Percentiles rank a stretch among this genome's conserved stretches.
Conservation (phyloP, 1,140 invertebrate genomes). For the Nasonia longicornis region DNA sequence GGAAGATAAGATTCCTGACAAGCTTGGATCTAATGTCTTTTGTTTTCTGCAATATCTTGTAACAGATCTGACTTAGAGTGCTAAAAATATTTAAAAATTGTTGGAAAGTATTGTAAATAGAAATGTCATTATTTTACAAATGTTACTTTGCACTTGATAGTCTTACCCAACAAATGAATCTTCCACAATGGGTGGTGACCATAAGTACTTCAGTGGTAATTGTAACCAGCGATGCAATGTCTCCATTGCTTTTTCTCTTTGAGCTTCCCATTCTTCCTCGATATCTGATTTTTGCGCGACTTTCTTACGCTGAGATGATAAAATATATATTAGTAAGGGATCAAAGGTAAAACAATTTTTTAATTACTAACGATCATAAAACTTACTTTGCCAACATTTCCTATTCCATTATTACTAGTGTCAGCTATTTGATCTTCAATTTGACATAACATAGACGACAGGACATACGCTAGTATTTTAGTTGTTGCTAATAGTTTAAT, state of each 20-base stretch:
- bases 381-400: slow-evolving; percentile 60
- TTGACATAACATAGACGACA: slow-evolving; percentile 56
- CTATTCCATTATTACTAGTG: slow-evolving; percentile 52
- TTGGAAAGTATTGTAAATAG: not conserved
- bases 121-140: slow-evolving; percentile 16
- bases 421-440: slow-evolving; percentile 55
- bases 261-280: slow-evolving; percentile 71
- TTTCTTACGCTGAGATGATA: slow-evolving; percentile 57
- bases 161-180: slow-evolving; percentile 86
- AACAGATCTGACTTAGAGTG: slow-evolving; percentile 77
- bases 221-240: slow-evolving; percentile 76
- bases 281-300: slow-evolving; percentile 56
- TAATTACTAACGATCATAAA: not conserved
- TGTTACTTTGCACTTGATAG: not conserved
- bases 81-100: slow-evolving; percentile 66
- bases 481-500: slow-evolving; percentile 50
- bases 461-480: slow-evolving; percentile 64
- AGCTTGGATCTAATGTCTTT: slow-evolving; percentile 74
- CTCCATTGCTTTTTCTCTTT: slow-evolving; percentile 74
- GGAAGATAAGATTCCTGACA: slow-evolving; percentile 75
- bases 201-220: slow-evolving; percentile 79
- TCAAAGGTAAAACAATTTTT: not conserved
- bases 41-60: slow-evolving; percentile 80
- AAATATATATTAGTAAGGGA: slow-evolving; percentile 30
- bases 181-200: slow-evolving; percentile 85